A percentile compares a stretch with the other conserved stretches of the same genome.
Evolutionary conservation across 2,113 vertebrate genomes (phyloP).

Genomic region (Tenrec ecaudatus): DNA sequence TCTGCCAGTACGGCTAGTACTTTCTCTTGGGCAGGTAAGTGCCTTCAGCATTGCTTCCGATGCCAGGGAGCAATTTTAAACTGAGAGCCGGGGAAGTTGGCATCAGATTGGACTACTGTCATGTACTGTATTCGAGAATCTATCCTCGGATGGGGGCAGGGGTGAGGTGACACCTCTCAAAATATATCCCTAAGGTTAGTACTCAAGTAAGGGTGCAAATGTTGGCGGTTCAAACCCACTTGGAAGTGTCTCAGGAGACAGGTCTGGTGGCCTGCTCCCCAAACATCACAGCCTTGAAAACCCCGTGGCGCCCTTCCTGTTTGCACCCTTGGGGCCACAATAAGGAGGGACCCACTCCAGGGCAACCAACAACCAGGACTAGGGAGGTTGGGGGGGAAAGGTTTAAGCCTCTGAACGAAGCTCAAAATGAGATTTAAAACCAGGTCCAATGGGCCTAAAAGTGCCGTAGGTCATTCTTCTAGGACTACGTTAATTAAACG

Average conservation of each 20-base stretch:
- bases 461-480: too few relatives aligned
- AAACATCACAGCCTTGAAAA: neutral
- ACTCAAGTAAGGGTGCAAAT: neutral
- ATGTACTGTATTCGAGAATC: neutral
- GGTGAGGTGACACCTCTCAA: neutral
- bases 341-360: neutral
- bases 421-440: neutral
- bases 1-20: neutral
- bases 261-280: neutral
- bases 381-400: neutral
- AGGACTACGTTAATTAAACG: neutral
- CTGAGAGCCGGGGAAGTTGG: neutral
- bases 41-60: constrained; percentile 48
- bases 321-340: neutral
- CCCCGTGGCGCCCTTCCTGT: neutral
- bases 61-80: constrained; percentile 46
- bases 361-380: neutral
- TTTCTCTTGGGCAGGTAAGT: constrained; percentile 41
- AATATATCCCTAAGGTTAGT: neutral
- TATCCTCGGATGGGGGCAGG: neutral
- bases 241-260: neutral
- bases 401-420: neutral
- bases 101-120: neutral
- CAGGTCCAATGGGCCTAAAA: neutral
- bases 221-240: neutral